Evolutionary conservation across 2,888 invertebrate genomes (phyloP).

Genomic region (Sclerodermus sp.): DNA sequence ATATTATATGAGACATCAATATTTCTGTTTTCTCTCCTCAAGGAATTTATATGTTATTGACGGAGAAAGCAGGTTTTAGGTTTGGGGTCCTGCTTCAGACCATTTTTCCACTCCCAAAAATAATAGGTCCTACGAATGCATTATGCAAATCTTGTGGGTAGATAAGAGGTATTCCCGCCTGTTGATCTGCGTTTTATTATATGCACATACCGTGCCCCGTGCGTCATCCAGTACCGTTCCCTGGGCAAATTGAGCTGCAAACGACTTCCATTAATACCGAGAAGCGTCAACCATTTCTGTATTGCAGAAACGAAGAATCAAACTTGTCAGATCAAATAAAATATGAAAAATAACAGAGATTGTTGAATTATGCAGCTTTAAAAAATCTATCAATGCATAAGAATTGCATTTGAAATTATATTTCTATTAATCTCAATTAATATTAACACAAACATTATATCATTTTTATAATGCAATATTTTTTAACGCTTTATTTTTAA

Average conservation of each 20-base stretch:
- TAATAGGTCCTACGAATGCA: slow-evolving; percentile 3
- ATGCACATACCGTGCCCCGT: slow-evolving; percentile 16
- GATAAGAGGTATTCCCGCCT: slow-evolving; percentile 5
- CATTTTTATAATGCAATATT: too few relatives aligned
- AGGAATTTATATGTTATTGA: background rate
- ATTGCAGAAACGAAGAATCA: background rate
- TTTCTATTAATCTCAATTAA: too few relatives aligned
- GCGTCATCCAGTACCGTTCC: slow-evolving; percentile 25
- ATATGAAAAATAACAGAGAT: background rate
- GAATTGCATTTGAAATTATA: too few relatives aligned
- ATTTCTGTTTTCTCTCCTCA: background rate
- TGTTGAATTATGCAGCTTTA: too few relatives aligned
- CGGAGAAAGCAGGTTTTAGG: background rate
- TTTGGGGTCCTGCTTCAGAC: background rate
- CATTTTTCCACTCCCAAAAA: slow-evolving; percentile 15
- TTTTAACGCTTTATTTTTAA: too few relatives aligned
- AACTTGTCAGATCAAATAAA: background rate
- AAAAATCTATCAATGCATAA: too few relatives aligned
- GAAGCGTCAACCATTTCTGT: slow-evolving; percentile 8
- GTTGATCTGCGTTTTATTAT: slow-evolving; percentile 19
- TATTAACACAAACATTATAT: too few relatives aligned
- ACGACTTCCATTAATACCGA: slow-evolving; percentile 13
- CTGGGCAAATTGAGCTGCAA: slow-evolving; percentile 5
- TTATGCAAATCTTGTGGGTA: slow-evolving; percentile 24
- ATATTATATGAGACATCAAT: background rate